Base-by-base conservation (phyloP, 2,888 invertebrate species). In the Microdon myrmicae region DNA sequence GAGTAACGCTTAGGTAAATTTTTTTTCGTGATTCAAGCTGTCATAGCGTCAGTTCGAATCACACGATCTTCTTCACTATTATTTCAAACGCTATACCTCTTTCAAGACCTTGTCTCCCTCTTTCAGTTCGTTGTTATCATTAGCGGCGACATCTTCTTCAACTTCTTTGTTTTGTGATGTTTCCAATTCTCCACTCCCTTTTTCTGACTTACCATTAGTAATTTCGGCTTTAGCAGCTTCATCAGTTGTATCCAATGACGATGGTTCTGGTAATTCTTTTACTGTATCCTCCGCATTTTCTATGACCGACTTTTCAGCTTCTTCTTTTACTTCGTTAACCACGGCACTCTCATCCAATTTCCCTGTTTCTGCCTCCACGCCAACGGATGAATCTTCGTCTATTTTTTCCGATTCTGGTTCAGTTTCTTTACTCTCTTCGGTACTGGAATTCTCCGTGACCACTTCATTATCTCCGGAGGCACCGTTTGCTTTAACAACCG, bases 71-170 rank as follows among this genome's bases (percentile, higher is more conserved):
- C n/a, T n/a, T n/a, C n/a, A n/a, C n/a, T n/a, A n/a, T n/a, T n/a
- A n/a, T n/a, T n/a, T n/a, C n/a, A n/a, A n/a, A n/a, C n/a, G n/a
- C n/a, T n/a, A n/a, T n/a, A n/a, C n/a, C 31, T 71, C 72, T 47
- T 37, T 71, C 71, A 34, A 45, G 53, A 4, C 68, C 54, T 9
- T 68, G n/a, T n/a, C n/a, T n/a, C n/a, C n/a, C n/a, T n/a, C n/a
- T 51, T 3, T 58, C 41, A n/a, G 23, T n/a, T 35, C 32, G 12
- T 56, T 54, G n/a, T 29, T 22, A 19, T 19, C 28, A 17, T 10
- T 25, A 3, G 22, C 14, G 66, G 77, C n/a, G n/a, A n/a, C 78
- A 74, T 78, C 77, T 67, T 79, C 79, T 19, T 43, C 74, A 59
- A 70, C 79, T 77, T 59, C 69, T 47, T 69, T 79, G n/a, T 79